phyloP scores from a whole-genome alignment of 2,888 invertebrate genomes.

The Notodromas monacha region DNA sequence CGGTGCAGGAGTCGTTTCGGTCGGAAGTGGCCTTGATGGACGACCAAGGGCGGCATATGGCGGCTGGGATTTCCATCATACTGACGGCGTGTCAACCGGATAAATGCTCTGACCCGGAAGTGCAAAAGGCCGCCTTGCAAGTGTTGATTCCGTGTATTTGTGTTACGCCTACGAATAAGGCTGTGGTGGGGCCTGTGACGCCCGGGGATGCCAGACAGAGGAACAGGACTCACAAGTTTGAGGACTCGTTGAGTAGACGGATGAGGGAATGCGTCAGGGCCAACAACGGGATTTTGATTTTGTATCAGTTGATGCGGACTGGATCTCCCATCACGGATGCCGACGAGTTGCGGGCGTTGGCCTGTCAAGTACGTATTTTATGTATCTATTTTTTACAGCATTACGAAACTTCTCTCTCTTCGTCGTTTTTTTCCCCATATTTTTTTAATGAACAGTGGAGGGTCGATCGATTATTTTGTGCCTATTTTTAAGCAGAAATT shows the following conservation, averaged over 20 bases:
- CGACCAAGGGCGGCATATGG: slow-evolving; percentile 33
- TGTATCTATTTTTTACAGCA: too few species aligned
- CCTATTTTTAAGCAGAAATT: too few species aligned
- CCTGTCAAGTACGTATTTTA: too few species aligned
- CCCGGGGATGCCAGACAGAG: too few species aligned
- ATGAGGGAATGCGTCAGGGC: slow-evolving; percentile 78
- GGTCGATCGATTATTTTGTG: too few species aligned
- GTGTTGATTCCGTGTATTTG: slow-evolving; percentile 78
- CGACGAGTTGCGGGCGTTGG: slow-evolving; percentile 65
- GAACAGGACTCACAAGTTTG: too few species aligned
- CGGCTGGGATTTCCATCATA: slow-evolving; percentile 38
- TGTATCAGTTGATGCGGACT: slow-evolving; percentile 54
- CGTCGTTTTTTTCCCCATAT: too few species aligned
- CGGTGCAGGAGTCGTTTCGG: slow-evolving; percentile 23
- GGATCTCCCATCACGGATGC: slow-evolving; percentile 90
- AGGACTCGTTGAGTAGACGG: slow-evolving; percentile 27
- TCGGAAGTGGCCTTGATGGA: slow-evolving; percentile 24
- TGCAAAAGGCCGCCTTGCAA: slow-evolving; percentile 20
- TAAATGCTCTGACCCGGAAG: slow-evolving; percentile 36
- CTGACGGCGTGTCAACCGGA: slow-evolving; percentile 65
- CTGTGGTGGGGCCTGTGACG: background rate
- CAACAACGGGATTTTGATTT: slow-evolving; percentile 83
- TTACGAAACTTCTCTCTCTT: too few species aligned
- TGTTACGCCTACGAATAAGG: slow-evolving; percentile 31
- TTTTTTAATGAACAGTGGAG: too few species aligned